phyloP scores from a whole-genome alignment of 1,140 invertebrate species.

The Lucilia cuprina region DNA sequence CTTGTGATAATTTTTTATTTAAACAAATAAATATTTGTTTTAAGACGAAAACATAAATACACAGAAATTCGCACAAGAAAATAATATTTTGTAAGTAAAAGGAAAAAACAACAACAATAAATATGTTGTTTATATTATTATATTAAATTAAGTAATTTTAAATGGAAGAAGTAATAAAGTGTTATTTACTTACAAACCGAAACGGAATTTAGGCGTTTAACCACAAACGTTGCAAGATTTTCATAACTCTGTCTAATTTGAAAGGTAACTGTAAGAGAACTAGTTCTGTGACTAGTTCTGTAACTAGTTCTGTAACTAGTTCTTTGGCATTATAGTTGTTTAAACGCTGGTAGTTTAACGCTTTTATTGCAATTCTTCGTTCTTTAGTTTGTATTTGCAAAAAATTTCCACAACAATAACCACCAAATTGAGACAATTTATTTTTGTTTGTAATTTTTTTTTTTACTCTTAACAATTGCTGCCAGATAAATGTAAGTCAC shows the following conservation, averaged over 20 bases:
- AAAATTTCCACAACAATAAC: too few species aligned
- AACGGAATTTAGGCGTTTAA: too few species aligned
- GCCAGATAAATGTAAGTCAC: not conserved
- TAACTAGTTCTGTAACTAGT: too few species aligned
- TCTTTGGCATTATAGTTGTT: too few species aligned
- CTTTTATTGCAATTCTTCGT: too few species aligned
- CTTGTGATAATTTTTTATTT: not conserved
- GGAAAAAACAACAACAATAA: not conserved
- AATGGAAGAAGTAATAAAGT: not conserved
- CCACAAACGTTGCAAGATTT: too few species aligned
- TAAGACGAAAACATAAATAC: not conserved
- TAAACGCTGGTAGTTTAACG: too few species aligned
- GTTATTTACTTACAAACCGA: not conserved
- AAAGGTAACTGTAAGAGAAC: too few species aligned
- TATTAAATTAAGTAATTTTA: not conserved
- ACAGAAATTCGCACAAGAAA: not conserved
- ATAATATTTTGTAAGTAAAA: too few species aligned
- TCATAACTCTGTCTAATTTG: too few species aligned
- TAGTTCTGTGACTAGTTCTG: too few species aligned
- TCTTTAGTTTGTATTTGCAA: not conserved
- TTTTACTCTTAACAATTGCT: not conserved
- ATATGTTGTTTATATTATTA: too few species aligned
- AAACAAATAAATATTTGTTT: not conserved
- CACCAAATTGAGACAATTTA: not conserved
- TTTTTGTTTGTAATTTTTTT: not conserved